Evolutionary conservation across 2,113 vertebrate genomes (phyloP), one percentile per base, ranked within the genome.

Genomic region (Oreochromis tanganicae): DNA sequence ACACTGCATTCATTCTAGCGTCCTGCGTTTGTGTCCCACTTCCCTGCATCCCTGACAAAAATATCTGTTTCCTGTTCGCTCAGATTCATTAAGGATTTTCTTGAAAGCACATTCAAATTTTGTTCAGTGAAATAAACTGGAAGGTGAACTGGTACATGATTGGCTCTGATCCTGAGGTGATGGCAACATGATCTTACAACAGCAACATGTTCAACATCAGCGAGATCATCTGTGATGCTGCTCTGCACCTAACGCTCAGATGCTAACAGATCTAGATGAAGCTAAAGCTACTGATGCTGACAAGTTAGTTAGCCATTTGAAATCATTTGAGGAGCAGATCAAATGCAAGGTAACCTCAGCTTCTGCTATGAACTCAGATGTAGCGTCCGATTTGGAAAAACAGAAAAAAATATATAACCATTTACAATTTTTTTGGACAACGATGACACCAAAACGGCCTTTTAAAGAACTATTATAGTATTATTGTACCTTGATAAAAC

Each of bases 391-490:
- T 38, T 66, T 66, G 10, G 34, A 36, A 66, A 38, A 38, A 66
- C 61, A n/a, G 32, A 66, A 66, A 36, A 63, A 63, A 63, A 11
- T 36, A n/a, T n/a, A 1, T n/a, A 63, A 36, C 17, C 6, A n/a
- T 36, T n/a, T 36, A 19, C 17, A n/a, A 36, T 41, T 21, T 12
- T 68, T 68, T 66, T 34, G 61, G 34, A n/a, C 61, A 66, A 66
- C 6, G 6, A 38, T 38, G 61, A 38, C 2, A 19, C 0, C 32
- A 7, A 38, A 0, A 38, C 6, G 34, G 34, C 34, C 9, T 38
- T 68, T 41, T 38, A 41, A 41, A 68, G 6, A 68, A 1, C 6
- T 41, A 41, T 21, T 68, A 68, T 41, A 68, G 17, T 41, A 21
- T 2, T 0, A 1, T 41, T 68, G 19, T 24, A 21, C 7, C 4